These are phyloP conservation scores for Apodemus sylvaticus DNA, from an alignment of 2,113 vertebrate species.

Conservation along the genomic window DNA sequence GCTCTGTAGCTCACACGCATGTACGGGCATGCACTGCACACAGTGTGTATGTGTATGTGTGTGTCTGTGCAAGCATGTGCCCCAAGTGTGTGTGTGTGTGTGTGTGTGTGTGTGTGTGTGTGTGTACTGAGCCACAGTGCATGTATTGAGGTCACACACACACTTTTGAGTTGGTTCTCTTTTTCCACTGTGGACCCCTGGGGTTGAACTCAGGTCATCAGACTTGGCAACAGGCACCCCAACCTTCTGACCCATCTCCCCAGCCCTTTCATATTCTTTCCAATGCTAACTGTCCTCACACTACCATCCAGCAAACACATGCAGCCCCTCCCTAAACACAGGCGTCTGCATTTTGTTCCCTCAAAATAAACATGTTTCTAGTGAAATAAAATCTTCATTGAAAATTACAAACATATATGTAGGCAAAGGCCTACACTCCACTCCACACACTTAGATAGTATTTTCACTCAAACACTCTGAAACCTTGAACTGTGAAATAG, in stretches of 20 bases:
- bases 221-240: neutral
- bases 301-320: neutral
- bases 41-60: too few relatives aligned
- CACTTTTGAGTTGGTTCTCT: neutral
- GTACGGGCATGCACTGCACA: too few relatives aligned
- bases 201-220: neutral
- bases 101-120: neutral
- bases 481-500: neutral
- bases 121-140: neutral
- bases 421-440: neutral
- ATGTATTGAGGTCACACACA: too few relatives aligned
- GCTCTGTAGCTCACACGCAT: neutral
- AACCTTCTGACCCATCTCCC: neutral
- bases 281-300: neutral
- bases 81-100: neutral
- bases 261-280: neutral
- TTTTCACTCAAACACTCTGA: constrained; percentile 10
- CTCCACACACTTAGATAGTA: neutral
- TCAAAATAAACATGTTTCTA: constrained; percentile 33
- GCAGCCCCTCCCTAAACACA: neutral
- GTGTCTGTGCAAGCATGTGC: too few relatives aligned
- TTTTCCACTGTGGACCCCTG: neutral
- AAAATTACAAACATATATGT: neutral
- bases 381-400: neutral
- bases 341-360: neutral